Evolutionary conservation across 2,113 vertebrate genomes (phyloP), one percentile per base, ranked within the genome.

Genomic region (Morone chrysops): DNA sequence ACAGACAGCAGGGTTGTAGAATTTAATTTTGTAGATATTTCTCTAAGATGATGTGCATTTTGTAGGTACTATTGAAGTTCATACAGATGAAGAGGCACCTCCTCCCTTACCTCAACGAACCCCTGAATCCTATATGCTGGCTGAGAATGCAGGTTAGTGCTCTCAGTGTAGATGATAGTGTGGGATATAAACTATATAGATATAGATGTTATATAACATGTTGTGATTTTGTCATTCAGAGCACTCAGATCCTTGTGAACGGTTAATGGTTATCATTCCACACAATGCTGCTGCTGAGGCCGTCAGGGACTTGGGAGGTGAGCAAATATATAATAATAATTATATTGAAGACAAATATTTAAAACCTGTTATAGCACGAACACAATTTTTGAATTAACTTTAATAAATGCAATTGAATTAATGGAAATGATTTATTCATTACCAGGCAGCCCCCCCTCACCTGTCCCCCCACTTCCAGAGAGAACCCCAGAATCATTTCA

Each of bases 401-500:
- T 38, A 61, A 40, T 41, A 31, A 17, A 20, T 50, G 22, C 0
- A 40, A 53, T 13, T 31, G 31, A 31, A 31, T 31, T 31, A 31
- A 31, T 31, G 3, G 31, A 31, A 31, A 31, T 45, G 43, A n/a
- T 50, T 75, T 73, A 41, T 5, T 18, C 56, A 3, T 57, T 56
- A 25, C 18, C 71, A 95, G 94, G 76, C 6, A 85, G 53, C 16
- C 87, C 94, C 0, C 86, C 91, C 0, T 95, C 94, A 51, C 94
- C 94, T 38, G 88, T 59, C 4, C 98, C 98, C 0, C 96, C 97
- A 18, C 95, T 99, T 80, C 98, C 98, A 8, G 95, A 97, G 87
- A 94, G 98, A 93, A 99, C 98, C 6, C 97, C 97, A 0, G 97
- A 98, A 82, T 99, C 98, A 22, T 99, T 96, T 62, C 95, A 96